Evolutionary conservation across 2,113 vertebrate species (phyloP).

Genomic region (Choloepus hoffmanni): DNA sequence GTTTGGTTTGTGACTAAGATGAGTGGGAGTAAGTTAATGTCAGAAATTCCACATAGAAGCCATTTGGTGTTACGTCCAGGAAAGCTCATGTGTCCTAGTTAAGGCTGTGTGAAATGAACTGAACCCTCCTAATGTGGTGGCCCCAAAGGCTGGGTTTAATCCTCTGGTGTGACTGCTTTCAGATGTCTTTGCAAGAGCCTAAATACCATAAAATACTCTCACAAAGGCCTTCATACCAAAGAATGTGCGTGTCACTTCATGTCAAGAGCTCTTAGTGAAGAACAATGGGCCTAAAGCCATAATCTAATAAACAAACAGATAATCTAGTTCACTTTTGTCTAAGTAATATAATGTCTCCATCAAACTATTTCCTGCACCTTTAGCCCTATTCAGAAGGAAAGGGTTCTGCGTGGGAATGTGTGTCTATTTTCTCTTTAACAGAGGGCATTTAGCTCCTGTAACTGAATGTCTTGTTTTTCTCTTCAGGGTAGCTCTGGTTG

Average conservation of each 20-base stretch:
- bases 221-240: conserved; percentile 81
- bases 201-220: conserved; percentile 78
- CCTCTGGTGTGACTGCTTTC: conserved; percentile 75
- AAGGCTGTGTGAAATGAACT: conserved; percentile 67
- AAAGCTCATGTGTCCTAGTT: conserved; percentile 67
- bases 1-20: conserved; percentile 52
- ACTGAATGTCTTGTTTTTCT: conserved; percentile 76
- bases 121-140: conserved; percentile 54
- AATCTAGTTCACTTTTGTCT: conserved; percentile 78
- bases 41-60: conserved; percentile 47
- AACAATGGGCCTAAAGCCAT: conserved; percentile 79
- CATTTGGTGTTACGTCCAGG: conserved; percentile 18
- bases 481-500: conserved; percentile 58
- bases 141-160: conserved; percentile 76
- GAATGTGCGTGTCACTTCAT: conserved; percentile 77
- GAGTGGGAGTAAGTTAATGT: conserved; percentile 27
- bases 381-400: conserved; percentile 77
- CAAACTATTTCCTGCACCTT: conserved; percentile 77
- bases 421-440: conserved; percentile 62
- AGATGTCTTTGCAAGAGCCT: conserved; percentile 76
- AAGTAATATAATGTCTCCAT: conserved; percentile 77
- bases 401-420: conserved; percentile 77
- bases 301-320: conserved; percentile 83
- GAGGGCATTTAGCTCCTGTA: conserved; percentile 55
- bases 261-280: conserved; percentile 74